Base-by-base conservation (phyloP, 30 jellyfish, hydroid and myxozoan species). In the Aurelia coerulea region DNA sequence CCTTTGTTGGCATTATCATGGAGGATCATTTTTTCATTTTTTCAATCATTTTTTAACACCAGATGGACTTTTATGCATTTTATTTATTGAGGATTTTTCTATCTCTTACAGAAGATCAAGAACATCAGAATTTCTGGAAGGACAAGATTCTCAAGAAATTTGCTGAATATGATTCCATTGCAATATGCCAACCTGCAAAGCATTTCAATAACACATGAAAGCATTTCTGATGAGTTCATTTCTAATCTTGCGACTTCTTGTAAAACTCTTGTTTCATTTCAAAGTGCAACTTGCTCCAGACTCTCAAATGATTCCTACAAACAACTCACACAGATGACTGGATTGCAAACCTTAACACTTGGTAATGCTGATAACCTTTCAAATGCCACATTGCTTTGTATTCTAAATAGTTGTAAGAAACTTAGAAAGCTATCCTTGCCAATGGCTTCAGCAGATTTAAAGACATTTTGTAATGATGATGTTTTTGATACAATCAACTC, bases 341-440 rank as follows among this genome's bases (percentile, higher is more conserved):
- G 65, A 13, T 5, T 84, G 7, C 34, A 68, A 2, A 49, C 63
- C 17, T 78, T 84, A 4, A 59, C 84, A 5, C 93, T 84, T 18
- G 93, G 93, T 5, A 84, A 84, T 72, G 93, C 93, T 50, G 93
- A 84, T 67, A 8, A 56, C 35, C 83, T 84, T 11, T 35, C 93
- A 60, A 84, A 65, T 60, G 82, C 65, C 6, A 63, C 62, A 10
- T 42, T 84, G 62, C 42, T 74, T 10, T 17, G 10, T 16, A 74
- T 84, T 42, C 39, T 84, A 14, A 62, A 59, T 2, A 53, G 76
- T 10, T 84, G 93, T 33, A 49, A 29, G 59, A 73, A 84, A 33
- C 65, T 84, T 2, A 18, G 37, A 3, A 32, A 56, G 13, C 69
- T 84, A 15, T 63, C 93, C 1, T 29, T 84, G 41, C 93, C 93